Evolutionary conservation across 1,140 invertebrate species (phyloP).

Genomic region (Grapholita molesta): DNA sequence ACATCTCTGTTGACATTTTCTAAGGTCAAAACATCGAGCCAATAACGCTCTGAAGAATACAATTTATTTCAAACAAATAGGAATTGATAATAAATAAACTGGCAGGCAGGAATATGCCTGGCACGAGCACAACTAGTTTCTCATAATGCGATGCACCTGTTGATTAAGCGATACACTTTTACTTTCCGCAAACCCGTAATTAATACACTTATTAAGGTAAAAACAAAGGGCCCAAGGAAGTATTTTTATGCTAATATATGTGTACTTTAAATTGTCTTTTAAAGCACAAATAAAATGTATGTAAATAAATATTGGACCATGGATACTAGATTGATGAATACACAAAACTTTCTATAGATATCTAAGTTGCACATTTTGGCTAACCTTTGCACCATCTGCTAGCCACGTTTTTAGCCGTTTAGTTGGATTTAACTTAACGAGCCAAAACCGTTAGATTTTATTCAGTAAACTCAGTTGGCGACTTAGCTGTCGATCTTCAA

Average conservation of each 20-base stretch:
- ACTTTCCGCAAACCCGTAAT: conserved; percentile 1
- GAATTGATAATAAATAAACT: not conserved
- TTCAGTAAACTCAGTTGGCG: not conserved
- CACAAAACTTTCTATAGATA: not conserved
- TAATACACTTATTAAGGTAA: not conserved
- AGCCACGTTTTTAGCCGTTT: not conserved
- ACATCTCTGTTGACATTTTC: not conserved
- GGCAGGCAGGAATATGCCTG: not conserved
- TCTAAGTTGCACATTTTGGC: not conserved
- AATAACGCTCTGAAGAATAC: not conserved
- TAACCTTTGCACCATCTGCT: not conserved
- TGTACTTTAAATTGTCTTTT: not conserved
- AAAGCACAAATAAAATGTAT: not conserved
- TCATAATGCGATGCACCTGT: conserved; percentile 10
- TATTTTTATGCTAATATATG: not conserved
- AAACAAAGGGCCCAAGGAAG: not conserved
- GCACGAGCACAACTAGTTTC: conserved; percentile 3
- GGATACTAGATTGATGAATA: not conserved
- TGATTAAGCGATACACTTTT: conserved; percentile 17
- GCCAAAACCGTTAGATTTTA: conserved; percentile 6
- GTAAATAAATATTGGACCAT: not conserved
- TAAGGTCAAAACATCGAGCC: not conserved
- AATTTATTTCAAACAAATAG: not conserved
- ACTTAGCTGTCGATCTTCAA: conserved; percentile 16
- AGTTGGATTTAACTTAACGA: not conserved